Evolutionary conservation across 2,113 vertebrate genomes (phyloP).

Genomic region (Phalacrocorax pelagicus): DNA sequence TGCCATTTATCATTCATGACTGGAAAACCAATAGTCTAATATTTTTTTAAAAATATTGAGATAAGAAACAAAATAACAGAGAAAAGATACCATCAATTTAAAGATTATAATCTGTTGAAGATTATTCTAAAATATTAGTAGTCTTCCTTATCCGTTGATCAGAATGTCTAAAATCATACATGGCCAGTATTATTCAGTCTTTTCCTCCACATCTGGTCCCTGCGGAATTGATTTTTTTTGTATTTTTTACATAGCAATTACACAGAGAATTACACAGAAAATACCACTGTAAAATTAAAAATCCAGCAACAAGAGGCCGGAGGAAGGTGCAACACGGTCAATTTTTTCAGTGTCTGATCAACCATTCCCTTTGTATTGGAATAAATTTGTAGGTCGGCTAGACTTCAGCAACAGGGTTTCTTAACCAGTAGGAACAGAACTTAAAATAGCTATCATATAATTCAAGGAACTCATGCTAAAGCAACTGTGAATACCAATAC

Average conservation of each 20-base stretch:
- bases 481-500: not conserved
- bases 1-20: not conserved
- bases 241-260: not conserved
- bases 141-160: not conserved
- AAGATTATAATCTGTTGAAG: not conserved
- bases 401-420: not conserved
- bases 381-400: not conserved
- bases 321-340: not conserved
- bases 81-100: not conserved
- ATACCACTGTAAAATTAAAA: not conserved
- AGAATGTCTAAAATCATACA: not conserved
- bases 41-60: not conserved
- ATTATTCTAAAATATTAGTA: not conserved
- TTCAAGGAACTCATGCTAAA: not conserved
- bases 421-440: not conserved
- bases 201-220: not conserved
- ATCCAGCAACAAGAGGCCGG: not conserved
- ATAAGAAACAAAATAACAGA: not conserved
- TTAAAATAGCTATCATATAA: not conserved
- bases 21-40: not conserved
- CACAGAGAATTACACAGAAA: not conserved
- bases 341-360: not conserved
- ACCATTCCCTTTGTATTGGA: not conserved
- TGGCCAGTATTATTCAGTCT: not conserved
- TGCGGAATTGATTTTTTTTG: not conserved